Base-by-base conservation (phyloP, 2,888 invertebrate genomes). In the Psylliodes chrysocephalus region DNA sequence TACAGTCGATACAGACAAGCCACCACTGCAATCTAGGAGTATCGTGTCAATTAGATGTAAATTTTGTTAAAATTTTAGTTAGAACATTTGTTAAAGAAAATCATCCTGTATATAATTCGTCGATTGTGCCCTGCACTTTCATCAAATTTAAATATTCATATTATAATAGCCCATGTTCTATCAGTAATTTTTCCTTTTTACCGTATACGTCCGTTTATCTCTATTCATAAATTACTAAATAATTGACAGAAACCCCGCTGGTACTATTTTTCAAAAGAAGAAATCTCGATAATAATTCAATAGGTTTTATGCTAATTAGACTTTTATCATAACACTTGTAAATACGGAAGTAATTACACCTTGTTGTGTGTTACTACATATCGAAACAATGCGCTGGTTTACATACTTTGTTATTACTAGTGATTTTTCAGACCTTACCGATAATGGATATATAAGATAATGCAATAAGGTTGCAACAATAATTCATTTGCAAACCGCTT, bases 161-260 rank as follows among this genome's bases (percentile, higher is more conserved):
- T 22, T 4, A 22, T 22, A 22, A 22, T 22, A 22, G 22, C 6
- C 22, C 22, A 5, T 30, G 6, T 14, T 35, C 12, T 12, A 35
- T 35, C 10, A 2, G 2, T 14, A 6, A 35, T 35, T 35, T 14
- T 12, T 12, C 5, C 7, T 17, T 2, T 18, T 18, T n/a, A 38
- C 33, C 14, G n/a, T 46, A 33, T 19, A 46, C 18, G 28, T 56
- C 14, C 10, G 46, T 47, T 56, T 46, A 56, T 47, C 19, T 14
- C 19, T n/a, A 47, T 53, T 63, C 49, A 71, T 71, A 71, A 71
- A 71, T 71, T 49, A 69, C 60, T 63, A 64, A 64, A 68, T 71
- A 71, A 71, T 71, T 71, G 71, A 65, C 71, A 64, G 68, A 66
- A 60, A 59, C 64, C 71, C 71, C 55, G 71, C 71, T 69, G 71